A percentile compares a stretch with the other conserved stretches of the same genome.
Evolutionary conservation across 2,888 invertebrate genomes (phyloP).

Genomic region (Zeuzera pyrina): DNA sequence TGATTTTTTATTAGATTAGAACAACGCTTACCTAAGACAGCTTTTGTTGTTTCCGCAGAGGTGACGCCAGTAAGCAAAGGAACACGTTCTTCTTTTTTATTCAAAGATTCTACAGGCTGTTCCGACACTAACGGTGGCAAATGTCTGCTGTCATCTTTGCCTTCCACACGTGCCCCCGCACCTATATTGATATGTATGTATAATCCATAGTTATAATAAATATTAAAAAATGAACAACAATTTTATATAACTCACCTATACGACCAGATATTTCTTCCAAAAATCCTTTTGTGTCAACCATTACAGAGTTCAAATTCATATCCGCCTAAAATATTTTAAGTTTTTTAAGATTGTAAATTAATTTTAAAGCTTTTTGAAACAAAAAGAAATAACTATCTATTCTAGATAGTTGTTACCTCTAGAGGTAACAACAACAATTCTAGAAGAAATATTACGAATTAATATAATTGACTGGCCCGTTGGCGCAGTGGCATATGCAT

Average conservation of each 20-base stretch:
- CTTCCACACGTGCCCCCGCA: slow-evolving; percentile 80
- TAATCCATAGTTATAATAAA: neutral
- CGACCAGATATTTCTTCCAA: slow-evolving; percentile 76
- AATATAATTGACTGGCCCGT: too few species aligned
- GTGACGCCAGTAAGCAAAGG: slow-evolving; percentile 83
- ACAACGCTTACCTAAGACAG: slow-evolving; percentile 71
- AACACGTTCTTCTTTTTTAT: slow-evolving; percentile 65
- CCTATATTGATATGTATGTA: slow-evolving; percentile 28
- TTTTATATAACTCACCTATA: slow-evolving; percentile 30
- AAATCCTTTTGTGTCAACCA: slow-evolving; percentile 73
- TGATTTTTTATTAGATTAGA: too few species aligned
- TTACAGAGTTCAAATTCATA: slow-evolving; percentile 68
- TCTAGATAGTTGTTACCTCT: too few species aligned
- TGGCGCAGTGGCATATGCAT: too few species aligned
- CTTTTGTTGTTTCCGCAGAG: slow-evolving; percentile 79
- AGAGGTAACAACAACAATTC: too few species aligned
- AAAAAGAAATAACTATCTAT: too few species aligned
- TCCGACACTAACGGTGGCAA: slow-evolving; percentile 78
- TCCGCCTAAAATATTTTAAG: slow-evolving; percentile 76
- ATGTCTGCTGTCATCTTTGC: slow-evolving; percentile 75
- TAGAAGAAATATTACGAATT: too few species aligned
- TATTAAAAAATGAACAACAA: neutral
- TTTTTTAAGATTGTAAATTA: too few species aligned
- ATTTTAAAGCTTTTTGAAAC: too few species aligned
- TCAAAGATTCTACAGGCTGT: slow-evolving; percentile 74